Evolutionary conservation across 2,113 vertebrate genomes (phyloP), one percentile per base, ranked within the genome.

Genomic region (Forbesichthys agassizii): DNA sequence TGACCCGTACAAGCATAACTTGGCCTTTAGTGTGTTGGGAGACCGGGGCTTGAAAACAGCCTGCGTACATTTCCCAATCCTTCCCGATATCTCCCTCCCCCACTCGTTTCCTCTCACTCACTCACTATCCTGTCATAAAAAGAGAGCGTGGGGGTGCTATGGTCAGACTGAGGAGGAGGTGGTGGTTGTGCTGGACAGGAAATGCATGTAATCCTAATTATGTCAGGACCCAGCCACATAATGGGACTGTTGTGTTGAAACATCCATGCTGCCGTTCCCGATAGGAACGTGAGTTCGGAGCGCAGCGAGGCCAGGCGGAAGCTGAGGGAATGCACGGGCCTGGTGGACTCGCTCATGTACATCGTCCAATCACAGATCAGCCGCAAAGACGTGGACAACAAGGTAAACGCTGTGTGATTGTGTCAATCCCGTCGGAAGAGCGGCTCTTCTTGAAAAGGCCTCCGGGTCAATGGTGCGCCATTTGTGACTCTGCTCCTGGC

Each of bases 211-310:
- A 36, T 27, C 11, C 8, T 10, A 9, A 33, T 10, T 82, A 78
- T 77, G 36, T 64, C 59, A 71, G 7, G 3, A 16, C 13, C 5
- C 5, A 54, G 59, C 51, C 52, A 75, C 81, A 75, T 66, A 27
- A 4, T 80, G 54, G 52, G 76, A 77, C 5, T 85, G 83, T 81
- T 74, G 64, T 73, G 61, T 64, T 79, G 33, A 60, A 71, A 55
- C 14, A 78, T 48, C 69, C 13, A 6, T n/a, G 76, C 77, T 11
- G n/a, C 11, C 9, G 12, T n/a, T 20, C 11, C 16, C 49, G 12
- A 70, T 72, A 99, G 97, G 88, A 99, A 99, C 0, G 96, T 99
- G 86, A 98, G 96, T 80, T 99, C 97, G 0, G 97, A 99, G 82
- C 93, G 96, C 68, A 98, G 96, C 0, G 97, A 98, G 88, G 97